Evolutionary conservation across 2,113 vertebrate genomes (phyloP).

Genomic region (Ornithorhynchus anatinus): DNA sequence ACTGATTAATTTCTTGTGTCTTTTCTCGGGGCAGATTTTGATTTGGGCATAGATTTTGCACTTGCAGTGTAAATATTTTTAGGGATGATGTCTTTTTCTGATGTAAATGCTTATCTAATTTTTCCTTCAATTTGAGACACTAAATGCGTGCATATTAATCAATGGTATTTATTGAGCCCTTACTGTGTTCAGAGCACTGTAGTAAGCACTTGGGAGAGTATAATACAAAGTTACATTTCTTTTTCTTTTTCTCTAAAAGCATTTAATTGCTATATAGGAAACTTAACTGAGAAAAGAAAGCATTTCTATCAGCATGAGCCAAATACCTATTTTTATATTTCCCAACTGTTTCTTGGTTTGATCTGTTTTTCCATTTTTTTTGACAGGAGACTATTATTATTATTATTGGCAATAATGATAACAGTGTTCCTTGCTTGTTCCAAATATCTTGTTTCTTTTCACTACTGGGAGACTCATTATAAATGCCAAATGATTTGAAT

Average conservation of each 20-base stretch:
- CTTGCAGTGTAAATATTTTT: too few species aligned
- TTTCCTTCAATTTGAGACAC: too few species aligned
- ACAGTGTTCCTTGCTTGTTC: constrained; percentile 63
- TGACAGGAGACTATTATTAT: constrained; percentile 54
- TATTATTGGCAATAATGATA: too few species aligned
- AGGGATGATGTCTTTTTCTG: too few species aligned
- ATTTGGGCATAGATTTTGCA: too few species aligned
- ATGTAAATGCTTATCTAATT: too few species aligned
- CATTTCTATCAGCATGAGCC: background rate
- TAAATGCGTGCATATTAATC: too few species aligned
- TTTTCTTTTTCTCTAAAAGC: background rate
- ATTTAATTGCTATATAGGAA: background rate
- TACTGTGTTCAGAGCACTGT: too few species aligned
- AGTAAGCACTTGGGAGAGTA: too few species aligned
- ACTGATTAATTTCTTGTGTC: too few species aligned
- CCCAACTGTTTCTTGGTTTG: constrained; percentile 48
- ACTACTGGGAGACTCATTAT: constrained; percentile 55
- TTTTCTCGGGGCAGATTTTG: too few species aligned
- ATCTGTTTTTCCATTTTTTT: constrained; percentile 55
- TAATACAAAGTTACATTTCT: background rate
- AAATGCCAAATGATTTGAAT: constrained; percentile 68
- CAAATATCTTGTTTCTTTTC: constrained; percentile 64
- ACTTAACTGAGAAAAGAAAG: constrained; percentile 4
- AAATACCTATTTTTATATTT: constrained; percentile 27
- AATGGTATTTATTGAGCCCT: too few species aligned